Base-by-base conservation (phyloP, 2,797 vertebrate genomes). In the Hypotaenidia philippensis region DNA sequence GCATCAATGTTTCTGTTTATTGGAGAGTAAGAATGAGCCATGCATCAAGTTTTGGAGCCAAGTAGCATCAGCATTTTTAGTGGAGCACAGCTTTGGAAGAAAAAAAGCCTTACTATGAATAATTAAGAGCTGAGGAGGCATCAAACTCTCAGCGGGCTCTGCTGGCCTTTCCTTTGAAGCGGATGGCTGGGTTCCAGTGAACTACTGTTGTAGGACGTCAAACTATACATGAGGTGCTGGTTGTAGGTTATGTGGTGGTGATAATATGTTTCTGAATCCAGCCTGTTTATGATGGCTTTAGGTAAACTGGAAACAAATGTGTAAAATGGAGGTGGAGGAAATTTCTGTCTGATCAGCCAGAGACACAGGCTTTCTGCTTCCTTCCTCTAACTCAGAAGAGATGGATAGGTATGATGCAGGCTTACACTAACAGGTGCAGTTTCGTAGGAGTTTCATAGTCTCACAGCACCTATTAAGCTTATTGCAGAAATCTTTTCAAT, bases 41-140 rank as follows among this genome's bases (percentile, higher is more conserved):
- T 50, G 61, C 60, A 66, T 87, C 57, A 76, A 57, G 31, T 59
- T 83, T 71, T 83, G 71, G 50, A 93, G 76, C 70, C 60, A 82
- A 76, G 74, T 53, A 79, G 44, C 78, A 89, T 92, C 90, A 94
- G 94, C 76, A 32, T 69, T 94, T 95, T 95, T 71, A 89, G 68
- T 47, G 41, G 57, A 72, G 82, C 6, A 5, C 34, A 22, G 49
- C 68, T 94, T 71, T 81, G 53, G 65, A 55, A 89, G 38, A 71
- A 59, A 74, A 74, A 86, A 61, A 96, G 29, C 69, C 40, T 93
- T 75, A 29, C 25, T 61, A 53, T 85, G 72, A 97, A 60, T 94
- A 86, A 95, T 91, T 77, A 72, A 89, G n/a, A 31, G 11, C 36
- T 86, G 50, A 82, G 45, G 25, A 89, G 26, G 41, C 60, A 77